Evolutionary conservation across 37 sponge, comb jelly and placozoan genomes (phyloP), one percentile per base, ranked within the genome.

Genomic region (Tethya wilhelma): DNA sequence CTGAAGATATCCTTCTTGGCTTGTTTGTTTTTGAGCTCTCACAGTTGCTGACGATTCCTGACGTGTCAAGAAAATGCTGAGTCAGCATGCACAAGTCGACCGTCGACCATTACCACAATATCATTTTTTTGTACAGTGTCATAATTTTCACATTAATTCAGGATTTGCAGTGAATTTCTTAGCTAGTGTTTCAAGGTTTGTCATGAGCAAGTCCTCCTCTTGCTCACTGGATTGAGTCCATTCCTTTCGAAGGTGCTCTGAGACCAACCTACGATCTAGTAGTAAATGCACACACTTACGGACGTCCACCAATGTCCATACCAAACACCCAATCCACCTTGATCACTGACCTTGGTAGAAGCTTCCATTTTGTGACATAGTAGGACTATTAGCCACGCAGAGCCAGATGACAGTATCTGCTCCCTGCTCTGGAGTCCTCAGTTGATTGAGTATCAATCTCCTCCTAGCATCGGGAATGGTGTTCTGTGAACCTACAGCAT

Each of bases 381-480:
- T 59, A n/a, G 59, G 59, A 43, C 74, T 38, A 2, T 78, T 73
- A n/a, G 91, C 57, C 20, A 93, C 45, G 76, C 90, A 90, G 60
- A 97, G 78, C 97, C 97, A 97, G 40, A 86, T 82, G 19, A 86
- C 77, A 25, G 97, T 97, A 69, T 97, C 97, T 37, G 97, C 97
- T 5, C 97, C 97, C 75, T 97, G 87, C n/a, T 88, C 86, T 29
- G 91, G 88, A 38, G 92, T 83, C 34, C 97, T 41, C 43, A 97
- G 66, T 42, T 67, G 80, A 43, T 71, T 69, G 38, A 77, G 63
- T n/a, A n/a, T n/a, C 84, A 93, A 79, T n/a, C 76, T 40, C 37
- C 71, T 45, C 42, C 89, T 79, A 39, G 93, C 93, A 43, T 28
- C 71, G 41, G 97, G 94, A 90, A 97, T 88, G 7, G 94, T 41